Evolutionary conservation across 53 echinoderm and acorn worm species (phyloP).

Genomic region (Patiria pectinifera): DNA sequence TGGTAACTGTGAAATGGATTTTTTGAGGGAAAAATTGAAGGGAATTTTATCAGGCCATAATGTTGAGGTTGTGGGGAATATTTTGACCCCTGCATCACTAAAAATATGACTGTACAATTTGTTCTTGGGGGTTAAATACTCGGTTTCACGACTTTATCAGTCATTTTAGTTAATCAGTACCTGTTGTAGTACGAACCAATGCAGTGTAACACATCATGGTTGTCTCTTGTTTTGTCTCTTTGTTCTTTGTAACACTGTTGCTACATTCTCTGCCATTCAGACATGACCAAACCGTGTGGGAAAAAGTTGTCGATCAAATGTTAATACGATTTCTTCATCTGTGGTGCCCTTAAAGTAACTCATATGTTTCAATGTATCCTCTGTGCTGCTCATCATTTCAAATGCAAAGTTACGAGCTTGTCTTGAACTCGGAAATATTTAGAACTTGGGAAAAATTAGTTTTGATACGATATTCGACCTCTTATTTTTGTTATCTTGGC

Average conservation of each 20-base stretch:
- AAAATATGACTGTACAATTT: not conserved
- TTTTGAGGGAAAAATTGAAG: not conserved
- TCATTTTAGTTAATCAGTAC: too few relatives aligned
- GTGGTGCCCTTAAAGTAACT: not conserved
- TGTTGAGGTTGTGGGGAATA: not conserved
- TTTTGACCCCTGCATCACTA: not conserved
- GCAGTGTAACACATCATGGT: not conserved
- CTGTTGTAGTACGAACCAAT: not conserved
- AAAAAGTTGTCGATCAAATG: not conserved
- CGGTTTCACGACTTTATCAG: too few relatives aligned
- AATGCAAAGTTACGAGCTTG: too few relatives aligned
- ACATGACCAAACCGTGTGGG: not conserved
- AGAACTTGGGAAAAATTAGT: too few relatives aligned
- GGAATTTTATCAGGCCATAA: not conserved
- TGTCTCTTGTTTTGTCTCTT: not conserved
- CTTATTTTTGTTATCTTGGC: too few relatives aligned
- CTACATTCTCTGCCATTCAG: not conserved
- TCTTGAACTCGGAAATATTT: too few relatives aligned
- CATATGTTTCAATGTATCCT: too few relatives aligned
- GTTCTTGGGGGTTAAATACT: not conserved
- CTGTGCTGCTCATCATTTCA: too few relatives aligned
- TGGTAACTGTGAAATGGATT: not conserved
- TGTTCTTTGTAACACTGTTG: not conserved
- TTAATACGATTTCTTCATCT: not conserved
- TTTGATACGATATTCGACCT: too few relatives aligned